Base-by-base conservation (phyloP, 2,888 invertebrate genomes). In the Drosophila tanythrix region DNA sequence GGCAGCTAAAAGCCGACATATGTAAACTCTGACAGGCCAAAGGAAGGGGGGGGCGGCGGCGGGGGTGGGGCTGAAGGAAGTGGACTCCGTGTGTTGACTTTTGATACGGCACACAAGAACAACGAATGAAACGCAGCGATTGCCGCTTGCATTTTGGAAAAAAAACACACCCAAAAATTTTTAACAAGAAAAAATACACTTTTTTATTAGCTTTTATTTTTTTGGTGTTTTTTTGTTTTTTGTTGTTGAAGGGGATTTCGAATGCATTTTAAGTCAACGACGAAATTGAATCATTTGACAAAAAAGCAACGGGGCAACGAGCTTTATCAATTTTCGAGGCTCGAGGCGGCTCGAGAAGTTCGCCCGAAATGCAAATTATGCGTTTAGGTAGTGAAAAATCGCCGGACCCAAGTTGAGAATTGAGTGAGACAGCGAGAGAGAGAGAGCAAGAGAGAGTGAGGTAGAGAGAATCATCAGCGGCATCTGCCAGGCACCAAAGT, bases 241-340 rank as follows among this genome's bases (percentile, higher is more conserved):
- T n/a, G n/a, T 43, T 46, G 21, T 61, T 21, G 2, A 25, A 25
- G 33, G 33, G 56, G 18, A 31, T 59, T 61, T 46, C 53, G 75
- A 85, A 72, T 88, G 89, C 88, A 88, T 82, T 86, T 81, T 57
- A 74, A 79, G 88, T 79, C 83, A 74, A 82, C 70, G 75, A 50
- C 59, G 83, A 90, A 87, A 87, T 90, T 90, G 90, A 87, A 90
- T 87, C 90, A 87, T 90, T 88, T 85, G 90, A 81, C 88, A 85
- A 88, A 81, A 83, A 63, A 52, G 58, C 64, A 67, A 70, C 66
- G 62, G 52, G 51, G 77, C 78, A 65, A 75, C 76, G 81, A 68
- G 80, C 76, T 69, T 82, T 82, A 82, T 82, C 83, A 82, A 81
- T 81, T 76, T 43, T 1, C 27, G 59, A 11, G 56, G n/a, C 59